Percentiles rank a stretch among this genome's conserved stretches.
Conservation (phyloP, 2,888 invertebrate species). For the Hemicrepidius hirtus region DNA sequence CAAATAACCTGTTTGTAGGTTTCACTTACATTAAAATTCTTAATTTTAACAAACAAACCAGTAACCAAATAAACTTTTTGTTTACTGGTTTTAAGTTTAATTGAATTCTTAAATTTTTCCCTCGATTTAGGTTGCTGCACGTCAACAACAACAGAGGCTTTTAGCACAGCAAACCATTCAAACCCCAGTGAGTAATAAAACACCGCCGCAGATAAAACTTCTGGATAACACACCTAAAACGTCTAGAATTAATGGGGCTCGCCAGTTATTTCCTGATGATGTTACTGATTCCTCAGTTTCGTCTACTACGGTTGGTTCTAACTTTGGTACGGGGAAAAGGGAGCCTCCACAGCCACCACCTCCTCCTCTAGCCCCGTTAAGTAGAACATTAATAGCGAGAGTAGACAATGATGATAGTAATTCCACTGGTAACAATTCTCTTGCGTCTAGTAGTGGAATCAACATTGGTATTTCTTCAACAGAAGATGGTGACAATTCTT, state of each 20-base stretch:
- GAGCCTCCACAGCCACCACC: conserved; percentile 73
- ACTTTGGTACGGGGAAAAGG: conserved; percentile 67
- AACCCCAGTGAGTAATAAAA: conserved; percentile 58
- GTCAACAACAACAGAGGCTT: conserved; percentile 79
- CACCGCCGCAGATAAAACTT: conserved; percentile 61
- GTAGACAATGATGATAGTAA: conserved; percentile 72
- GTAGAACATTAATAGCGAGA: conserved; percentile 59
- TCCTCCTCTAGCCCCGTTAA: conserved; percentile 72
- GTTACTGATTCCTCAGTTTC: conserved; percentile 69
- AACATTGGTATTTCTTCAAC: conserved; percentile 72
- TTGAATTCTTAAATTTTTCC: not conserved
- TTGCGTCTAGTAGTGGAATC: conserved; percentile 75
- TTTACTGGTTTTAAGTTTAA: conserved; percentile 6
- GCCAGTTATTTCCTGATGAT: conserved; percentile 69
- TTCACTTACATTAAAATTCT: not conserved
- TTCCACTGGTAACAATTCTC: conserved; percentile 74
- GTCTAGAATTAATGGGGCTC: conserved; percentile 69
- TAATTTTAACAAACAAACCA: not conserved
- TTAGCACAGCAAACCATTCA: conserved; percentile 73
- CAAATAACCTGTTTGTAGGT: conserved; percentile 32
- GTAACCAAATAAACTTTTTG: conserved; percentile 1
- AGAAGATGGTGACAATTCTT: conserved; percentile 76
- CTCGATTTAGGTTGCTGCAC: conserved; percentile 77
- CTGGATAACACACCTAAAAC: conserved; percentile 65
- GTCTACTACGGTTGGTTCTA: conserved; percentile 65